Evolutionary conservation across 2,888 invertebrate genomes (phyloP), one percentile per base, ranked within the genome.

Genomic region (Drosophila subquinaria): DNA sequence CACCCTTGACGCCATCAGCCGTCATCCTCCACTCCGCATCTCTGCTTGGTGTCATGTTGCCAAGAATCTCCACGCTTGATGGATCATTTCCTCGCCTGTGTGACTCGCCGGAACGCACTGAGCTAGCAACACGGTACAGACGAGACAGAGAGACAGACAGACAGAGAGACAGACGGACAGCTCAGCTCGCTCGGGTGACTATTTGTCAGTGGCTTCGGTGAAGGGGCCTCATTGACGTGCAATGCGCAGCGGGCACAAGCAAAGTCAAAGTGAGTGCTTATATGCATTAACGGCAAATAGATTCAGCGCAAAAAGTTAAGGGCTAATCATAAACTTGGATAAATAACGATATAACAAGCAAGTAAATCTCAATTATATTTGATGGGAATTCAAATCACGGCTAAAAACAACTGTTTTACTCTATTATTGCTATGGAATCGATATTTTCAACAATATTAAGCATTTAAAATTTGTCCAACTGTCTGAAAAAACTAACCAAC

Each of bases 71-170:
- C 75, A 73, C 67, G 59, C 71, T 72, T 84, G 83, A 84, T 78
- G 86, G 82, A 88, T 84, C 82, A 82, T 79, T 88, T 83, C 83
- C 85, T 88, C 70, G 82, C 67, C 85, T 60, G n/a, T n/a, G n/a
- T 62, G 27, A n/a, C 53, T 23, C 53, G 57, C 51, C 83, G 84
- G 83, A 83, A n/a, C n/a, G n/a, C n/a, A n/a, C n/a, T n/a, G n/a
- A n/a, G n/a, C n/a, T n/a, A n/a, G n/a, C n/a, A n/a, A n/a, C n/a
- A n/a, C n/a, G n/a, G n/a, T n/a, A n/a, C n/a, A n/a, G n/a, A n/a
- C n/a, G n/a, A n/a, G n/a, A n/a, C n/a, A n/a, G n/a, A n/a, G n/a
- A n/a, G n/a, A n/a, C n/a, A n/a, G n/a, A n/a, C n/a, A n/a, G 10
- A 1, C 11, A 20, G 11, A 20, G 42, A 13, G 52, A 9, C 30